Base-by-base conservation (phyloP, 2,797 vertebrate genomes). In the Protonibea diacanthus region DNA sequence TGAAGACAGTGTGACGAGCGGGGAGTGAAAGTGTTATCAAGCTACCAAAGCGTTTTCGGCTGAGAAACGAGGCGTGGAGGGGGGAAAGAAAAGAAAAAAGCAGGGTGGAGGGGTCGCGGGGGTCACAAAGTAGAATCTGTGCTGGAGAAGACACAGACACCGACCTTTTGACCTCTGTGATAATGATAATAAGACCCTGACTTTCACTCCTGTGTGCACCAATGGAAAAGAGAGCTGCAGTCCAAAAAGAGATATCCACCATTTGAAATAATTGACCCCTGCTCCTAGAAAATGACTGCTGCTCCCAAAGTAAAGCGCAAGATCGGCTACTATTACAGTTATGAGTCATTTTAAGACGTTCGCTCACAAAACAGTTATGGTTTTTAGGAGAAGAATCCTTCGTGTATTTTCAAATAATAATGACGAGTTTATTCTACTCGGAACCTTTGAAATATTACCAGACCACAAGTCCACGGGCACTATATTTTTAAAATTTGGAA, bases 101-200 rank as follows among this genome's bases (percentile, higher is more conserved):
- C 64, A 84, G 79, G 89, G 55, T 2, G 52, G 60, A 27, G 74
- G 83, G 85, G 91, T 85, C 87, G 29, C 1, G 0, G 66, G 33
- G 93, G 89, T 92, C 88, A 87, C 75, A 18, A 17, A 72, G 86
- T 73, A 63, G 78, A 87, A 84, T 91, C 84, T 88, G 88, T 81
- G 84, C 76, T 11, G 62, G 92, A 94, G 88, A 91, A 91, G 91
- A 94, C 87, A 75, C 93, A 92, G 92, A 88, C 84, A 71, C 71
- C 61, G 33, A 90, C 89, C 92, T 88, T 89, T 87, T 83, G 81
- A 91, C 91, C 88, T 52, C 51, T 4, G 69, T 27, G 83, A 91
- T 88, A 84, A 85, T 80, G 84, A 90, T 91, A 90, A 92, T 74
- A 82, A 71, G 80, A 88, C 74, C 78, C 84, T 62, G 64, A 88